Evolutionary conservation across 2,113 vertebrate genomes (phyloP).

Genomic region (Rhinogobius similis): DNA sequence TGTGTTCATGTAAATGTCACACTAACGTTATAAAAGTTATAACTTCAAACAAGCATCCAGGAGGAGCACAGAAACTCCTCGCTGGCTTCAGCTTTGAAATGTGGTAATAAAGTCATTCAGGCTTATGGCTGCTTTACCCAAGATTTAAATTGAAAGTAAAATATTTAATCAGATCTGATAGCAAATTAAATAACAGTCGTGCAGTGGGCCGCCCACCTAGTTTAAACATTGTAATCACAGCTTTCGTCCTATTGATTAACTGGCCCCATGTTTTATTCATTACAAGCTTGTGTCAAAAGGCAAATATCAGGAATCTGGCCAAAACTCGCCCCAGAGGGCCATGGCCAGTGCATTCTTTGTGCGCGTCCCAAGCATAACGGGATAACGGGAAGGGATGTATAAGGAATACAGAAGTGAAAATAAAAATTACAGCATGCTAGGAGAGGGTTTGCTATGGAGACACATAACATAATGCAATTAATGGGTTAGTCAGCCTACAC

Average conservation of each 20-base stretch:
- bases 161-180: no score
- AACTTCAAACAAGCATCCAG: no score
- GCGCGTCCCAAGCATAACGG: neutral
- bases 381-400: neutral
- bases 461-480: neutral
- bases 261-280: conserved; percentile 64
- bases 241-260: conserved; percentile 57
- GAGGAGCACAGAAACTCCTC: no score
- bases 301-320: conserved; percentile 64
- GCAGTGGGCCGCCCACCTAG: conserved; percentile 9
- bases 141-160: no score
- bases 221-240: conserved; percentile 27
- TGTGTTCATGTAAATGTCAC: no score
- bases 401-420: neutral
- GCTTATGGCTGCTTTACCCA: no score
- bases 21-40: no score
- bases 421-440: neutral
- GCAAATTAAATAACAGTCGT: neutral
- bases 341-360: neutral
- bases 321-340: conserved; percentile 10
- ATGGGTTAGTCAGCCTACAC: neutral
- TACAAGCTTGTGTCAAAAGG: conserved; percentile 31
- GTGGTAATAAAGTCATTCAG: no score
- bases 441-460: no score
- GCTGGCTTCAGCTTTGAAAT: no score